A percentile compares a stretch with the other conserved stretches of the same genome.
These are phyloP conservation scores for Tragelaphus oryx DNA, from an alignment of 2,797 vertebrate genomes.

Conservation along the genomic window DNA sequence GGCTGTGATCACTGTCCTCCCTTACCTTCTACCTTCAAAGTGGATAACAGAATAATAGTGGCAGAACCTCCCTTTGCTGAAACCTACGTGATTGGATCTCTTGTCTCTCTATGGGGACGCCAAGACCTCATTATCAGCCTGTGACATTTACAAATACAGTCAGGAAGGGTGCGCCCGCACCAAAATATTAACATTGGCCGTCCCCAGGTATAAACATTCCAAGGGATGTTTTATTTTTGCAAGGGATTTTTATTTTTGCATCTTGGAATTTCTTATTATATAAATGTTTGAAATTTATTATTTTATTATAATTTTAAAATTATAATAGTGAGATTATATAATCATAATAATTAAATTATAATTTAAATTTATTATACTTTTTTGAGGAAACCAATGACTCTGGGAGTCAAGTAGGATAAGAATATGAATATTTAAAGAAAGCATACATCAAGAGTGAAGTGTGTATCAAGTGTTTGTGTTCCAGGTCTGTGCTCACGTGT, in stretches of 20 bases:
- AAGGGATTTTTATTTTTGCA: neutral
- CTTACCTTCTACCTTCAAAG: neutral
- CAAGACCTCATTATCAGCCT: neutral
- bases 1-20: neutral
- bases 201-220: neutral
- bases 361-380: neutral
- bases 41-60: accelerated
- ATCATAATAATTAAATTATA: neutral
- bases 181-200: neutral
- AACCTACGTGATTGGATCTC: neutral
- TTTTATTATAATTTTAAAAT: neutral
- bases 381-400: neutral
- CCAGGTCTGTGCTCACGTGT: neutral
- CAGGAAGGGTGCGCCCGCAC: neutral
- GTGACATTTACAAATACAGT: neutral
- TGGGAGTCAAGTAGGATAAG: neutral
- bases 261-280: neutral
- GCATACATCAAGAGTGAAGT: neutral
- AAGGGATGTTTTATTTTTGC: neutral
- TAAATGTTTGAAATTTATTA: neutral
- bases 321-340: neutral
- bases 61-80: neutral
- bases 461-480: no score
- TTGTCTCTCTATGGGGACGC: neutral
- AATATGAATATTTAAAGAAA: neutral